phyloP scores from a whole-genome alignment of 2,888 invertebrate genomes.

The Liopterus haemorrhoidalis region DNA sequence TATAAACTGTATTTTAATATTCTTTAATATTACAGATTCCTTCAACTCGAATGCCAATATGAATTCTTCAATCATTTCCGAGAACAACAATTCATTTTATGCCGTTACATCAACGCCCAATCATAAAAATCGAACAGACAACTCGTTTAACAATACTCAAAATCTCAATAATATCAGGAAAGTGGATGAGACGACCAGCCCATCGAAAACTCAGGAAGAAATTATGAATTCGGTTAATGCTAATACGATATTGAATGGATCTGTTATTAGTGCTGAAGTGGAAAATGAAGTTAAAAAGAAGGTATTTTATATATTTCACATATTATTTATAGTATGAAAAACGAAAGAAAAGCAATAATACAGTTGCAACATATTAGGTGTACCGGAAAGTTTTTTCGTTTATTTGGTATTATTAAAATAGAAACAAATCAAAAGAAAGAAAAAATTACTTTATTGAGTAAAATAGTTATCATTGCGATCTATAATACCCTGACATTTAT shows the following conservation, averaged over 20 bases:
- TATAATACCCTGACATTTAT: too few species aligned
- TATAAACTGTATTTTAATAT: too few species aligned
- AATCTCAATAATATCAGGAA: conserved; percentile 45
- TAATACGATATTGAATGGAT: conserved; percentile 37
- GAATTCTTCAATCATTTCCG: conserved; percentile 25
- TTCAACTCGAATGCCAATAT: too few species aligned
- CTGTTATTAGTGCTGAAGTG: conserved; percentile 44
- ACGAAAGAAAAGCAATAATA: background rate
- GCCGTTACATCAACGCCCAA: conserved; percentile 46
- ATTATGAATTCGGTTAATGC: conserved; percentile 44
- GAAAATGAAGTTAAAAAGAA: conserved; percentile 45
- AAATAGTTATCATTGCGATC: too few species aligned
- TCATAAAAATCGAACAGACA: conserved; percentile 44
- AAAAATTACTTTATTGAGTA: too few species aligned
- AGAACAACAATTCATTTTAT: conserved; percentile 43
- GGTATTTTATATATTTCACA: conserved; percentile 18
- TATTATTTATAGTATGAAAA: too few species aligned
- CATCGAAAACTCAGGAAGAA: conserved; percentile 40
- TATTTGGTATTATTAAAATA: background rate
- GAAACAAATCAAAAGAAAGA: background rate
- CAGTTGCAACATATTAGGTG: background rate
- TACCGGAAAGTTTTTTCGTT: background rate
- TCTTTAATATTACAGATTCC: conserved; percentile 27
- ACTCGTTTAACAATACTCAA: conserved; percentile 44
- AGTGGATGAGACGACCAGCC: conserved; percentile 34